Percentiles rank a stretch among this genome's conserved stretches.
Evolutionary conservation across 2,113 vertebrate genomes (phyloP).

Genomic region (Malurus alboscapulatus): DNA sequence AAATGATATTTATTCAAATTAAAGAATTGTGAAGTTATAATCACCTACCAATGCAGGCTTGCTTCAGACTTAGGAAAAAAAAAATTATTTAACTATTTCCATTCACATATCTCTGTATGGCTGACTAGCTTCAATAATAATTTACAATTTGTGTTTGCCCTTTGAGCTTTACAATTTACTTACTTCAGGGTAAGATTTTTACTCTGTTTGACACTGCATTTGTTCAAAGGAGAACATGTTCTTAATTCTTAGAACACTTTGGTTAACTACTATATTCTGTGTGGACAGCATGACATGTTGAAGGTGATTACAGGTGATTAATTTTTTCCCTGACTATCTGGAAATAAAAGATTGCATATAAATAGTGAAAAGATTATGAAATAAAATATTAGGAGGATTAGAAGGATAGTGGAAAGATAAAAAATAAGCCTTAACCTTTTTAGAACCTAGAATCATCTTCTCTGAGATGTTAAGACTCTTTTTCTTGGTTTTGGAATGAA

Average conservation of each 20-base stretch:
- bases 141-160: background rate
- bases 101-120: background rate
- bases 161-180: background rate
- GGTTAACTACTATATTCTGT: background rate
- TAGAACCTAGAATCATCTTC: background rate
- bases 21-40: background rate
- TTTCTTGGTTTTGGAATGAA: background rate
- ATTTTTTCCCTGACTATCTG: background rate
- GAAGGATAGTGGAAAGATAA: background rate
- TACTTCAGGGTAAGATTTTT: background rate
- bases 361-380: background rate
- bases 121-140: background rate
- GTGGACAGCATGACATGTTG: rapidly evolving
- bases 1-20: background rate
- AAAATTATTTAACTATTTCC: background rate
- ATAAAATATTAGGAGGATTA: background rate
- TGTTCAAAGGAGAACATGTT: background rate
- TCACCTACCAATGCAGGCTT: background rate
- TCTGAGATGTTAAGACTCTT: background rate
- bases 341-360: background rate
- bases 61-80: background rate
- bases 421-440: background rate
- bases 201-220: background rate
- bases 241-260: background rate
- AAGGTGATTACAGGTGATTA: background rate